Percentiles rank a stretch among this genome's conserved stretches.
These are phyloP conservation scores for Thomomys bottae DNA, from an alignment of 2,113 vertebrate species.

Conservation along the genomic window DNA sequence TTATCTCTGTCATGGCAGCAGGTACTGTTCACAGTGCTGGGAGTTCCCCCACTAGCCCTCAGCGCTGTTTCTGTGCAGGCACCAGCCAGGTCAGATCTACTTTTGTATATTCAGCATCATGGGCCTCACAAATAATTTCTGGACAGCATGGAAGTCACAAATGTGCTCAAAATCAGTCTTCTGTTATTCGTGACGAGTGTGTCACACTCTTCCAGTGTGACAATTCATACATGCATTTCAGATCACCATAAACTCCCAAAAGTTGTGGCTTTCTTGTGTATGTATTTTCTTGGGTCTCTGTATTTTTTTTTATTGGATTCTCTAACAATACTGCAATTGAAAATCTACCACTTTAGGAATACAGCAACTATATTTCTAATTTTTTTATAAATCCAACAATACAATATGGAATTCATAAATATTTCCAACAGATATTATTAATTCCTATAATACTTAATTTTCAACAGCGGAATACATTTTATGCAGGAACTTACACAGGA, in stretches of 20 bases:
- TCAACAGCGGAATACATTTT: not conserved
- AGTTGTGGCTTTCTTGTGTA: not conserved
- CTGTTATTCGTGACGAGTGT: not conserved
- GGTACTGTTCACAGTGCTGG: not conserved
- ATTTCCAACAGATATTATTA: not conserved
- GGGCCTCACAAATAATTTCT: not conserved
- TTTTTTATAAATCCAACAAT: not conserved
- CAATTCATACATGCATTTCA: not conserved
- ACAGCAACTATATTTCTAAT: not conserved
- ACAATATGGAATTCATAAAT: not conserved
- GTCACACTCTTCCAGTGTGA: not conserved
- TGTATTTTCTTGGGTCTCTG: not conserved
- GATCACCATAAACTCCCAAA: not conserved
- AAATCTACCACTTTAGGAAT: not conserved
- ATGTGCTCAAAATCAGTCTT: not conserved
- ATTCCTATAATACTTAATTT: not conserved
- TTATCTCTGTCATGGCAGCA: fast-evolving
- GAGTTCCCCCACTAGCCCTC: not conserved
- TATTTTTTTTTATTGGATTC: not conserved
- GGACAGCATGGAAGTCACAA: not conserved
- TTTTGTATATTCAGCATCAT: not conserved
- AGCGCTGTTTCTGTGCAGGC: not conserved
- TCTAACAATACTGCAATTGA: not conserved
- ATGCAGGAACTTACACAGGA: not conserved
- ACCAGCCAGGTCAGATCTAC: not conserved